Percentiles rank a stretch among this genome's conserved stretches.
Evolutionary conservation across 2,888 invertebrate species (phyloP).

Genomic region (Epirrita christyi): DNA sequence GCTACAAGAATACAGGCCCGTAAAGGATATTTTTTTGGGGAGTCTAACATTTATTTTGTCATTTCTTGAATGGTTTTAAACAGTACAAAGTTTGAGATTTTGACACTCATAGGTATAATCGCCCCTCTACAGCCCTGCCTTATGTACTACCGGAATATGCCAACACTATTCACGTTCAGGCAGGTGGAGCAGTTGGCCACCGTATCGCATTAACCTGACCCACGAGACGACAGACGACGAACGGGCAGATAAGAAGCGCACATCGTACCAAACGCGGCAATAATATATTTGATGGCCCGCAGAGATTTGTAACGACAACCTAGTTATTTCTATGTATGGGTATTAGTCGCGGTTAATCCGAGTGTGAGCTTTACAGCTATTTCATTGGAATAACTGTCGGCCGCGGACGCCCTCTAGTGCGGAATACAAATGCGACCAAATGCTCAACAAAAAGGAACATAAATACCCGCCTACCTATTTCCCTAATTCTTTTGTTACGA

Average conservation of each 20-base stretch:
- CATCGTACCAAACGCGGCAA: conserved; percentile 37
- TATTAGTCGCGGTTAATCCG: conserved; percentile 52
- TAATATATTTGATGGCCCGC: conserved; percentile 41
- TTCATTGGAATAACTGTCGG: conserved; percentile 72
- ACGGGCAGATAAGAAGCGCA: conserved; percentile 14
- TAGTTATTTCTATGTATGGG: conserved; percentile 40
- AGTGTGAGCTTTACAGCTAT: conserved; percentile 58
- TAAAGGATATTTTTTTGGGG: too few species aligned
- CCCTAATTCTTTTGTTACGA: conserved; percentile 53
- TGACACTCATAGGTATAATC: too few species aligned
- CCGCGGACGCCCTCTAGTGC: conserved; percentile 36
- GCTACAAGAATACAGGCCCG: too few species aligned
- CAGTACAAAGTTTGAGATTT: too few species aligned
- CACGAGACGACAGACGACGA: not conserved
- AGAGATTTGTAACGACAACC: conserved; percentile 40
- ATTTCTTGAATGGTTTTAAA: too few species aligned
- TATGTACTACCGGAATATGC: not conserved
- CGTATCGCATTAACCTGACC: conserved; percentile 35
- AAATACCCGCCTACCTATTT: conserved; percentile 55
- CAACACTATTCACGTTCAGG: conserved; percentile 26
- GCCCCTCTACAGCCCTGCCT: not conserved
- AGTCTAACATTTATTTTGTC: too few species aligned
- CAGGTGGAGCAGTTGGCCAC: conserved; percentile 35
- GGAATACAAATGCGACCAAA: conserved; percentile 68
- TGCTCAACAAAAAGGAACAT: conserved; percentile 48